Conservation (phyloP, 2,888 invertebrate species). For the Belgica antarctica region DNA sequence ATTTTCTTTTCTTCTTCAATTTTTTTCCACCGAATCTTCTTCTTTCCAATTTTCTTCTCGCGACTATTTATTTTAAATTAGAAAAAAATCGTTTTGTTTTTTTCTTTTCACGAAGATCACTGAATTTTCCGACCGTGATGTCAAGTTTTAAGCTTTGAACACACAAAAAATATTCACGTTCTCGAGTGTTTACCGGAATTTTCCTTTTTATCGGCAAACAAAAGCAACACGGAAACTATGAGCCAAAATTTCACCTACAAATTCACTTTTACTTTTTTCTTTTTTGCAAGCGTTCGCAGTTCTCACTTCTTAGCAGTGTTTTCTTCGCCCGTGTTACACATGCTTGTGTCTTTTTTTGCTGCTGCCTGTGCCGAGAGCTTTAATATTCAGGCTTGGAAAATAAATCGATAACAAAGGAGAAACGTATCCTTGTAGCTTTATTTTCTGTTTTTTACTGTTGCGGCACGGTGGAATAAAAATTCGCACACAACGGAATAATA, state of each 20-base stretch:
- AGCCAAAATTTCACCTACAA: neutral
- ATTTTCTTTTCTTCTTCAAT: neutral
- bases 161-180: conserved; percentile 17
- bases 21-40: neutral
- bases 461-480: neutral
- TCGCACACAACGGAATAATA: neutral
- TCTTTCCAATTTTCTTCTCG: neutral
- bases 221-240: conserved; percentile 11
- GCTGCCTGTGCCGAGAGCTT: conserved; percentile 36
- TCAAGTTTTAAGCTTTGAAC: no score
- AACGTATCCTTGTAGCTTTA: conserved; percentile 23
- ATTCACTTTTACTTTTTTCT: neutral
- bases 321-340: conserved; percentile 13
- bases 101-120: neutral
- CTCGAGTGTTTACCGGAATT: conserved; percentile 13
- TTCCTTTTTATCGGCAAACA: conserved; percentile 1
- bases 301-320: conserved; percentile 8
- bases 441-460: neutral
- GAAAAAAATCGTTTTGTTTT: neutral
- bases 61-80: conserved; percentile 26
- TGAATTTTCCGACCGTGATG: no score
- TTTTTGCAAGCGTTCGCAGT: neutral
- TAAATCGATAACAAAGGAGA: conserved; percentile 40
- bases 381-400: conserved; percentile 38
- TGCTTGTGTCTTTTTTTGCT: conserved; percentile 24